Evolutionary conservation across 2,888 invertebrate species (phyloP).

Genomic region (Copidosoma aretas): DNA sequence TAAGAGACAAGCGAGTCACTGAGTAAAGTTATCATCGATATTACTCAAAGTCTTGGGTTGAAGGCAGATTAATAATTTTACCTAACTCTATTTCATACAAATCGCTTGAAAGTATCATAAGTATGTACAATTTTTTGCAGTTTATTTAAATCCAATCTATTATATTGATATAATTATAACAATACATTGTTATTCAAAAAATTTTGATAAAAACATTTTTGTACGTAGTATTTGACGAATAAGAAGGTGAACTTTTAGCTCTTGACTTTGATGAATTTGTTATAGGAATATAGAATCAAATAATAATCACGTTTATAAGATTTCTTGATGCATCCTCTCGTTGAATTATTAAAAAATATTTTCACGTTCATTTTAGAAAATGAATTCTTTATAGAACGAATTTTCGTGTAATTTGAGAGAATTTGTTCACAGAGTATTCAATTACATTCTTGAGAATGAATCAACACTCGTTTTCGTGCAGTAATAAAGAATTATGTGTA

Average conservation of each 20-base stretch:
- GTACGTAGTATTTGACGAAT: constrained; percentile 10
- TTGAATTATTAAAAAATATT: background rate
- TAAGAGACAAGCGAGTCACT: constrained; percentile 17
- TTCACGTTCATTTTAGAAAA: background rate
- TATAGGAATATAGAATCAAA: background rate
- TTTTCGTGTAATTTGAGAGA: constrained; percentile 13
- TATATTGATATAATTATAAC: constrained; percentile 12
- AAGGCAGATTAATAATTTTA: constrained; percentile 34
- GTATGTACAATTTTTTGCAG: constrained; percentile 29
- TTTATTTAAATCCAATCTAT: constrained; percentile 11
- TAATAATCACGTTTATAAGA: too few relatives aligned
- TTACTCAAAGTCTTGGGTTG: constrained; percentile 21
- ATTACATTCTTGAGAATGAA: background rate
- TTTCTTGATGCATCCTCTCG: background rate
- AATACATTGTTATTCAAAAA: constrained; percentile 13
- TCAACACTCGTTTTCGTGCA: too few relatives aligned
- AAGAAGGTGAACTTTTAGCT: constrained; percentile 29
- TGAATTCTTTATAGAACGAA: constrained; percentile 17
- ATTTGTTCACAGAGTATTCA: background rate
- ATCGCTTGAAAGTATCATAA: constrained; percentile 23
- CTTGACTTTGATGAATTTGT: constrained; percentile 15
- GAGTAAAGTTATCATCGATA: constrained; percentile 18
- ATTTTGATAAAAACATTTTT: constrained; percentile 23
- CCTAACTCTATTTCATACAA: constrained; percentile 27
- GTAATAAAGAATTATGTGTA: too few relatives aligned